Base-by-base conservation (phyloP, 2,888 invertebrate genomes). In the Calliopum simillimum region DNA sequence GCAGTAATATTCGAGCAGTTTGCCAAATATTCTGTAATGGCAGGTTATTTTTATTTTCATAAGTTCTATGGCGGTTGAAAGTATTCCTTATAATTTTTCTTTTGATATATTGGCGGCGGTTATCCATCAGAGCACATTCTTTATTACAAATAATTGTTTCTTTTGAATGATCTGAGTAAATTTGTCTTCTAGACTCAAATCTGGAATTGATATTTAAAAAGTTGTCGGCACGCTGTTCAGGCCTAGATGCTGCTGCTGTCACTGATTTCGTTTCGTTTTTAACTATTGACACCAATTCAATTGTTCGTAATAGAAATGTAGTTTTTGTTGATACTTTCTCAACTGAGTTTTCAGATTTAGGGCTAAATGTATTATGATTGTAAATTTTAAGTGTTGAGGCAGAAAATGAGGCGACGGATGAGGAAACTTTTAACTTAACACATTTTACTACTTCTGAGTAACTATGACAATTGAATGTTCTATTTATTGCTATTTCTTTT, bases 401-500 rank as follows among this genome's bases (percentile, higher is more conserved):
- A 61, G 23, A 46, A 16, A 33, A 58, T 33, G 25, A 58, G 25
- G 56, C 53, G 23, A 53, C 53, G 53, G 23, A 13, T 33, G 8
- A 33, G 33, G 33, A 33, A 33, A 33, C 5, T 33, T 33, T 33
- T 33, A 33, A 33, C 33, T 33, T 33, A 33, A 33, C 33, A 33
- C 33, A 33, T 33, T 8, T 33, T 33, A 33, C 5, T 33, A 33
- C 33, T 33, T 33, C 33, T 33, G 33, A 2, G 8, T 33, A 33
- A 33, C 33, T 33, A 33, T 33, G 5, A 33, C 33, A 33, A 6
- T 33, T 33, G 2, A 53, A 19, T 53, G 21, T 14, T 53, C 5
- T 33, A n/a, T 41, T 58, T 58, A 25, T 14, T 58, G 41, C 33
- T 41, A 58, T 58, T 58, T 41, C n/a, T 33, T 33, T 5, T 25